A percentile compares a stretch with the other conserved stretches of the same genome.
phyloP scores from a whole-genome alignment of 2,797 vertebrate species.

The Meda fulgida region DNA sequence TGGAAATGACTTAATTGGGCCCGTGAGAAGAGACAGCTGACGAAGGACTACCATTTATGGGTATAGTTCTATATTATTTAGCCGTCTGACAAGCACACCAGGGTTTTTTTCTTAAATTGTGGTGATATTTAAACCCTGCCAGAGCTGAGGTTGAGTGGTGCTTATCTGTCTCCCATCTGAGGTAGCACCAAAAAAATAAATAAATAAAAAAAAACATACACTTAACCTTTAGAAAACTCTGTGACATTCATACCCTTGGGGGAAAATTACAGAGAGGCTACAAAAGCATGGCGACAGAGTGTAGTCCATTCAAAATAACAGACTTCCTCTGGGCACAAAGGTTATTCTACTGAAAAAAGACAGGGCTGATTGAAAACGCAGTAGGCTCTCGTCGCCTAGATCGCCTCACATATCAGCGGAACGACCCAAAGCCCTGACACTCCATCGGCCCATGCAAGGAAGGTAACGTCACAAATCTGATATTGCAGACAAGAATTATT shows the following conservation, averaged over 20 bases:
- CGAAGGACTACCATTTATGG: slow-evolving; percentile 5
- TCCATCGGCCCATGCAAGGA: slow-evolving; percentile 14
- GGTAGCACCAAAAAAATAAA: slow-evolving; percentile 17
- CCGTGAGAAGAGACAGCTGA: slow-evolving; percentile 31
- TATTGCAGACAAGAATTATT: slow-evolving; percentile 32
- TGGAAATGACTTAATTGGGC: slow-evolving; percentile 37
- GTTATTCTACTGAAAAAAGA: slow-evolving; percentile 15
- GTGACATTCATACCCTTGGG: slow-evolving; percentile 32
- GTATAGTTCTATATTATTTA: slow-evolving; percentile 9
- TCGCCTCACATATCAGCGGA: slow-evolving; percentile 37
- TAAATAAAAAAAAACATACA: background rate
- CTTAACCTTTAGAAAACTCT: slow-evolving; percentile 54
- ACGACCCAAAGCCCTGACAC: background rate
- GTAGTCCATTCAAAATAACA: slow-evolving; percentile 37
- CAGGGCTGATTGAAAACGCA: slow-evolving; percentile 26
- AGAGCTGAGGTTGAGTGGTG: slow-evolving; percentile 19
- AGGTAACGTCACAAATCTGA: slow-evolving; percentile 11
- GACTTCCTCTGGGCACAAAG: slow-evolving; percentile 30
- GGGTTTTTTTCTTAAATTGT: background rate
- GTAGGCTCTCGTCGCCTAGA: slow-evolving; percentile 22
- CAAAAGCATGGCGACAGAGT: slow-evolving; percentile 1
- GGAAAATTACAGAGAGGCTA: slow-evolving; percentile 10
- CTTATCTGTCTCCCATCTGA: slow-evolving; percentile 41
- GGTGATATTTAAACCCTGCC: slow-evolving; percentile 35
- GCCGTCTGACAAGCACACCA: background rate